phyloP scores from a whole-genome alignment of 1,140 invertebrate genomes.

The Zaprionus africanus region DNA sequence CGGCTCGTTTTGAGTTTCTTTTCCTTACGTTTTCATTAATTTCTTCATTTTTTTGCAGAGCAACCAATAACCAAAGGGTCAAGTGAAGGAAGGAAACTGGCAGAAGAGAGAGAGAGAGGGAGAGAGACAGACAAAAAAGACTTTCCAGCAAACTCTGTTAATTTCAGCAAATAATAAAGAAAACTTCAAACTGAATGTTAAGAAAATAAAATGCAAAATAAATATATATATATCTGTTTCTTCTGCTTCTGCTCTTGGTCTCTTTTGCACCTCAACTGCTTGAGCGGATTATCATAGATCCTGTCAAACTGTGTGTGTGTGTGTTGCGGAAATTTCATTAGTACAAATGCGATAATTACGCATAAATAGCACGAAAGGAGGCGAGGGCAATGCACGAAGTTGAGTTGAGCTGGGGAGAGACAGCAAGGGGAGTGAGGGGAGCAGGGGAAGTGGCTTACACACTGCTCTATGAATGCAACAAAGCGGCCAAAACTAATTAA shows the following conservation, averaged over 20 bases:
- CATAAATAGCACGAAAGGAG: conserved; percentile 16
- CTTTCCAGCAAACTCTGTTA: background rate
- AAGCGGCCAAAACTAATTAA: conserved; percentile 73
- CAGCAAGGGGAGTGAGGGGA: too few species aligned
- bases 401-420: background rate
- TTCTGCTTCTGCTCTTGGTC: background rate
- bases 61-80: background rate
- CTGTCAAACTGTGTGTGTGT: conserved; percentile 4
- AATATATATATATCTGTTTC: background rate
- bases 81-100: background rate
- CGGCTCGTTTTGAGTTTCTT: background rate
- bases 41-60: background rate
- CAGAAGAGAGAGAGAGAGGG: background rate
- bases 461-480: conserved; percentile 26
- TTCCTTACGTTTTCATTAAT: background rate
- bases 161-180: background rate
- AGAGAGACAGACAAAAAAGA: background rate
- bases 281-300: conserved; percentile 11
- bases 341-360: conserved; percentile 40
- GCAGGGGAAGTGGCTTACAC: too few species aligned
- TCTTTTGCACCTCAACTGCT: background rate
- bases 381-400: background rate
- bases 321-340: conserved; percentile 38
- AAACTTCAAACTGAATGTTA: background rate
- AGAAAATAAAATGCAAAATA: conserved; percentile 1